Percentiles rank a stretch among this genome's conserved stretches.
These are phyloP conservation scores for Anguilla japonica DNA, from an alignment of 2,113 vertebrate species.

Conservation along the genomic window DNA sequence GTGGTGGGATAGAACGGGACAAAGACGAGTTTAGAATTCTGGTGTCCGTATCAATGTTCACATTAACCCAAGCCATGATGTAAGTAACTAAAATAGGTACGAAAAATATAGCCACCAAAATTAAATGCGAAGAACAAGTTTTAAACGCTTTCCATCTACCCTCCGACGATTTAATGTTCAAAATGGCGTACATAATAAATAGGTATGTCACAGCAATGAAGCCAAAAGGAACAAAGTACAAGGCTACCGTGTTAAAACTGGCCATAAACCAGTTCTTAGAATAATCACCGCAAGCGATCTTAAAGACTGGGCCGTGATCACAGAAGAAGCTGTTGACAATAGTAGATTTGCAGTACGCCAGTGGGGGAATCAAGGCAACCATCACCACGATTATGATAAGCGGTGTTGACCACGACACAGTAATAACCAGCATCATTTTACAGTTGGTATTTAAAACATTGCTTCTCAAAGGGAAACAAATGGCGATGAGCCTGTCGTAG, in stretches of 20 bases:
- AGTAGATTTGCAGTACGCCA: constrained; percentile 13
- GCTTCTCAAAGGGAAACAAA: constrained; percentile 28
- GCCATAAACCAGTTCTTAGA: neutral
- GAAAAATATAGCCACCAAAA: constrained; percentile 13
- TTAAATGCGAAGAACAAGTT: constrained; percentile 20
- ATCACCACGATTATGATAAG: constrained; percentile 14
- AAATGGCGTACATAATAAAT: neutral
- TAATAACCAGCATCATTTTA: constrained; percentile 31
- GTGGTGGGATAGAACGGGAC: neutral
- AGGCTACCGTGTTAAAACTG: neutral
- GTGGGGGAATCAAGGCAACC: constrained; percentile 8
- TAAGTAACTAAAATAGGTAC: neutral
- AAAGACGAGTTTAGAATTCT: constrained; percentile 18
- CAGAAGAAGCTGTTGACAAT: constrained; percentile 25
- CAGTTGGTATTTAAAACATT: constrained; percentile 10
- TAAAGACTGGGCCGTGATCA: constrained; percentile 26
- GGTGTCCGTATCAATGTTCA: neutral
- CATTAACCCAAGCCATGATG: neutral
- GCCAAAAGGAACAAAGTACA: neutral
- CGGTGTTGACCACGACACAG: constrained; percentile 22
- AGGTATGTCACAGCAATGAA: constrained; percentile 18
- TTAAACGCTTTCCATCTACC: constrained; percentile 19
- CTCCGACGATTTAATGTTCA: constrained; percentile 2
- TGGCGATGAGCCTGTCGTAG: constrained; percentile 32
- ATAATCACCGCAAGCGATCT: constrained; percentile 21